Evolutionary conservation across 1,140 invertebrate genomes (phyloP).

Genomic region (Lasioglossum albipes): DNA sequence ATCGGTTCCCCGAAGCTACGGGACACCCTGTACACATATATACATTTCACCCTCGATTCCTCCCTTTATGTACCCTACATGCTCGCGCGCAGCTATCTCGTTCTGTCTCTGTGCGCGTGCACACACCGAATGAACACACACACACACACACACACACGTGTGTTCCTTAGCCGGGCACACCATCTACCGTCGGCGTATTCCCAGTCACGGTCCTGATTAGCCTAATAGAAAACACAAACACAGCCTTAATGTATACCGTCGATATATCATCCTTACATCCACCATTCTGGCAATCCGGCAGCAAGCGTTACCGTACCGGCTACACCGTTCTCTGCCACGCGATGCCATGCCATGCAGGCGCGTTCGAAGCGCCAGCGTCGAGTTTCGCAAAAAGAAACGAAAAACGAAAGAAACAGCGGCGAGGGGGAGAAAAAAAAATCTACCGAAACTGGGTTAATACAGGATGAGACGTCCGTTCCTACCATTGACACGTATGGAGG

Average conservation of each 20-base stretch:
- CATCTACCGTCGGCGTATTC: conserved; percentile 68
- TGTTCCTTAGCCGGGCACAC: conserved; percentile 39
- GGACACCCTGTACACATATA: not conserved
- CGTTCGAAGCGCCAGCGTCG: too few relatives aligned
- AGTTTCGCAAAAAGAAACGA: too few relatives aligned
- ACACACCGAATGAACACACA: not conserved
- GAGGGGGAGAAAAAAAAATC: not conserved
- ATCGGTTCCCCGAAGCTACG: too few relatives aligned
- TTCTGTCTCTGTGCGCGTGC: not conserved
- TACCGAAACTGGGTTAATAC: conserved; percentile 59
- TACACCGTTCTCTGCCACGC: too few relatives aligned
- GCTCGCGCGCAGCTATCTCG: not conserved
- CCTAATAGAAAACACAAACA: conserved; percentile 75
- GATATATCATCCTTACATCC: conserved; percentile 68
- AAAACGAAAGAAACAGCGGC: too few relatives aligned
- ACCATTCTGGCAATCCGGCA: conserved; percentile 36
- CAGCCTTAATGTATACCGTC: conserved; percentile 65
- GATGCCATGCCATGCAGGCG: too few relatives aligned
- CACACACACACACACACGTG: not conserved
- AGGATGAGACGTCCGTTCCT: conserved; percentile 53
- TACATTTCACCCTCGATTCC: conserved; percentile 25
- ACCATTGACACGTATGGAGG: conserved; percentile 42
- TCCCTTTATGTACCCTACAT: not conserved
- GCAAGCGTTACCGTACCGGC: not conserved
- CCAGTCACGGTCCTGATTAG: conserved; percentile 76